Percentiles rank a stretch among this genome's conserved stretches.
These are phyloP conservation scores for Myotis davidii DNA, from an alignment of 2,113 vertebrate species.

Conservation along the genomic window DNA sequence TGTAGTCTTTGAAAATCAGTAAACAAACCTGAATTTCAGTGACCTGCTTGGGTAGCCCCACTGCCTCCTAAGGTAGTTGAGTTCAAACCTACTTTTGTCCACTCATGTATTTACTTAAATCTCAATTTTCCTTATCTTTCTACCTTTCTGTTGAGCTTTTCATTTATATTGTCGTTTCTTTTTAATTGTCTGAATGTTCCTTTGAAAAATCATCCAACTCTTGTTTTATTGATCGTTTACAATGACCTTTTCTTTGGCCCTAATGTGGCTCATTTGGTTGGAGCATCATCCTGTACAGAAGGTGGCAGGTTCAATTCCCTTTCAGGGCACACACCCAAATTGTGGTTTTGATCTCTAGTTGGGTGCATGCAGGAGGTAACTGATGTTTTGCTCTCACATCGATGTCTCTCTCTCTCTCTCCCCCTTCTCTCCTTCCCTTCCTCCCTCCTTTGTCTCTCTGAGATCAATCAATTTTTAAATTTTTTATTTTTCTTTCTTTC, in stretches of 20 bases:
- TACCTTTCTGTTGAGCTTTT: background rate
- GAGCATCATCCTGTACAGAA: too few species aligned
- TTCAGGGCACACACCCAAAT: too few species aligned
- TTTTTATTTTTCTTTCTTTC: too few species aligned
- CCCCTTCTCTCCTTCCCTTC: too few species aligned
- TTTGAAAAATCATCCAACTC: slow-evolving; percentile 2
- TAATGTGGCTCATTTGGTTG: too few species aligned
- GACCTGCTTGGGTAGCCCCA: background rate
- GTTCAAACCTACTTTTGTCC: background rate
- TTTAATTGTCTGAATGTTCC: background rate
- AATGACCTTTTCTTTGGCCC: background rate
- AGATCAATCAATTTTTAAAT: too few species aligned
- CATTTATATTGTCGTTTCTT: background rate
- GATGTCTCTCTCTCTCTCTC: too few species aligned
- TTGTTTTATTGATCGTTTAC: background rate
- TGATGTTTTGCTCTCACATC: too few species aligned
- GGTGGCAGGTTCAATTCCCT: too few species aligned
- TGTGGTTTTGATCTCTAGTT: too few species aligned
- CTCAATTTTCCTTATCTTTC: background rate
- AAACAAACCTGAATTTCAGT: background rate
- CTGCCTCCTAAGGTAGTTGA: background rate
- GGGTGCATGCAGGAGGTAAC: too few species aligned
- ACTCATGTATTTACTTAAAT: background rate
- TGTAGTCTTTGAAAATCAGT: background rate
- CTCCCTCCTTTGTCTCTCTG: too few species aligned